phyloP scores from a whole-genome alignment of 2,888 invertebrate species.

The Dolomedes plantarius region DNA sequence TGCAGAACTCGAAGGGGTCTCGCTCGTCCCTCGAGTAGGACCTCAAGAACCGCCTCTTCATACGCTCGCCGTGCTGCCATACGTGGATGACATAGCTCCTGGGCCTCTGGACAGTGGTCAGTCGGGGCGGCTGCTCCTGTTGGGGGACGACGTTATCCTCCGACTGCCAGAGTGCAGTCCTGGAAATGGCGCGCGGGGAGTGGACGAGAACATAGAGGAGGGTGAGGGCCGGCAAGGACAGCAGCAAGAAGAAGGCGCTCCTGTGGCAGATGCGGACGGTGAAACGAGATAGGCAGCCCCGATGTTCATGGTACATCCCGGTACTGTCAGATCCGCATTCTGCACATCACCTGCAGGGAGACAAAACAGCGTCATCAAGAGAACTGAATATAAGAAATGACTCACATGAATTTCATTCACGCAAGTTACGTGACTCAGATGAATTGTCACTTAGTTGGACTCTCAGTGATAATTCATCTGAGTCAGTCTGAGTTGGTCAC shows the following conservation, averaged over 20 bases:
- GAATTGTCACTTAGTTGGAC: too few species aligned
- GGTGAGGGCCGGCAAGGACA: slow-evolving; percentile 27
- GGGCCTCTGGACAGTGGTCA: slow-evolving; percentile 50
- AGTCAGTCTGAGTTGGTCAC: too few species aligned
- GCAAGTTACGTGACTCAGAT: too few species aligned
- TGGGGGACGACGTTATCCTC: too few species aligned
- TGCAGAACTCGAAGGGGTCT: slow-evolving; percentile 81
- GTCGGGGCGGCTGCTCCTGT: background rate
- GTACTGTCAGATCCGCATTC: background rate
- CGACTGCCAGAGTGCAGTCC: background rate
- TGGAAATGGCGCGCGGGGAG: slow-evolving; percentile 14
- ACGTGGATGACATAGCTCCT: slow-evolving; percentile 80
- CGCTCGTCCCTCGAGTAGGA: slow-evolving; percentile 77
- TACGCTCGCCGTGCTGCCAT: slow-evolving; percentile 81
- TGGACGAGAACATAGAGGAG: slow-evolving; percentile 33
- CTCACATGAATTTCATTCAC: too few species aligned
- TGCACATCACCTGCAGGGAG: background rate
- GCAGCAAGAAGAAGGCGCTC: slow-evolving; percentile 23
- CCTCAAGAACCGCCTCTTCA: slow-evolving; percentile 80
- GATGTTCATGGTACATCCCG: slow-evolving; percentile 37
- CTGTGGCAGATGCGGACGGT: slow-evolving; percentile 29
- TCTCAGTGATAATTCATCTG: too few species aligned
- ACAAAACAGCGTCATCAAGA: too few species aligned
- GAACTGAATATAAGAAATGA: too few species aligned
- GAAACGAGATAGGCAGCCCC: background rate